Base-by-base conservation (phyloP, 2,113 vertebrate genomes). In the Clarias macrocephalus region DNA sequence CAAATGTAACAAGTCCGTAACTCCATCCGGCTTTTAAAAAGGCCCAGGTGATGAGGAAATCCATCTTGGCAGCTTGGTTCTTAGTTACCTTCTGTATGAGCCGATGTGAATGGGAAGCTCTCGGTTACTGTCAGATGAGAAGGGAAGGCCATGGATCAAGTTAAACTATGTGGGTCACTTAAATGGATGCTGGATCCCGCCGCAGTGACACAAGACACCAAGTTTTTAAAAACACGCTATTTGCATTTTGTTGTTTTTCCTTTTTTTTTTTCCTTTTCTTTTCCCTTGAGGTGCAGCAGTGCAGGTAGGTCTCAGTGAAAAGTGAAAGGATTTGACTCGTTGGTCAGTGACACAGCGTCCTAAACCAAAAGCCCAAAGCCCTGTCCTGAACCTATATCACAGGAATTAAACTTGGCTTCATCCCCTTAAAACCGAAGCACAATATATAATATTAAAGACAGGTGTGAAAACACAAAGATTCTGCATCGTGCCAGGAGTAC, bases 141-240 rank as follows among this genome's bases (percentile, higher is more conserved):
- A 86, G 86, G 72, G 37, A 87, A 76, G 85, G 73, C 85, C 62
- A 84, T 80, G 73, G 86, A 90, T 88, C 88, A 86, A 80, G 79
- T 86, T 88, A 88, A 88, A 91, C 86, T 89, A 84, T 92, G 85
- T 88, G 87, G 88, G 87, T 89, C 89, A 89, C 73, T 81, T 88
- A 56, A 90, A 87, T 83, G 83, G 73, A 28, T 87, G 77, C 83
- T 65, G 68, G 87, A 85, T 89, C 72, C 86, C 62, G 70, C 85
- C 85, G 85, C 33, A 82, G 28, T 84, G 88, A 91, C 73, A 88
- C 85, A 59, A 68, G 79, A 91, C 62, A 90, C 88, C 66, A 82
- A 52, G 48, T 88, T 86, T 86, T 89, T 52, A 68, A 90, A 88
- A 88, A 52, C 79, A 56, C 77, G 73, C 54, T 30, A 30, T 76